These are phyloP conservation scores for Bhutanitis thaidina DNA, from an alignment of 2,888 invertebrate genomes.

Conservation along the genomic window DNA sequence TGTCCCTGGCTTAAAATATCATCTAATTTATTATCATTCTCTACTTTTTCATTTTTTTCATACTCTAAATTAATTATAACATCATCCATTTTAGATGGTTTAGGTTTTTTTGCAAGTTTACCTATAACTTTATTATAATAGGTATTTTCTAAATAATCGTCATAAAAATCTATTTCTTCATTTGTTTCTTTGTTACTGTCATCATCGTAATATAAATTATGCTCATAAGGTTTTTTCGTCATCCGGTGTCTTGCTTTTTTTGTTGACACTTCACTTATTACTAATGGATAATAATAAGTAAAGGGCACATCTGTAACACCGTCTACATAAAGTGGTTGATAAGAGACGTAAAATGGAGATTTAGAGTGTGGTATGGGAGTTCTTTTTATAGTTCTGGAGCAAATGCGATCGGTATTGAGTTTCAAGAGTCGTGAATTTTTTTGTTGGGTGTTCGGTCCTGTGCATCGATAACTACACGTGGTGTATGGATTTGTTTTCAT, in stretches of 20 bases:
- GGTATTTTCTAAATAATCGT: constrained; percentile 4
- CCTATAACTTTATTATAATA: constrained; percentile 4
- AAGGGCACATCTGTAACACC: constrained; percentile 25
- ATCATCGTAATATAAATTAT: constrained; percentile 25
- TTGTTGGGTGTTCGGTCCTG: constrained; percentile 21
- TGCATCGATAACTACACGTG: constrained; percentile 32
- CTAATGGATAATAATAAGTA: constrained; percentile 8
- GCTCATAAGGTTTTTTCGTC: constrained; percentile 37
- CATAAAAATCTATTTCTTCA: constrained; percentile 1
- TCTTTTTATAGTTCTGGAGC: constrained; percentile 27
- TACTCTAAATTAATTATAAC: constrained; percentile 18
- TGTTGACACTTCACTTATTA: constrained; percentile 19
- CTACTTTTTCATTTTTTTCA: constrained; percentile 20
- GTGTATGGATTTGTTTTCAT: constrained; percentile 29
- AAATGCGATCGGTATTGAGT: constrained; percentile 22
- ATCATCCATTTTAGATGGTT: constrained; percentile 6
- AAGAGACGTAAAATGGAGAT: constrained; percentile 38
- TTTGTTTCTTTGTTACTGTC: constrained; percentile 15
- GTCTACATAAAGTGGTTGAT: constrained; percentile 38
- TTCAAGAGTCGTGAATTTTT: constrained; percentile 27
- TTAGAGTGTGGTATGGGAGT: constrained; percentile 23
- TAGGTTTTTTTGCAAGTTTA: constrained; percentile 5
- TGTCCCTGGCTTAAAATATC: constrained; percentile 7
- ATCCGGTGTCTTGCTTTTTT: constrained; percentile 25
- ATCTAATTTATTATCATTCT: constrained; percentile 6